phyloP scores from a whole-genome alignment of 64 coral and sea anemone species.

The Hydrozoanthus tunicans region DNA sequence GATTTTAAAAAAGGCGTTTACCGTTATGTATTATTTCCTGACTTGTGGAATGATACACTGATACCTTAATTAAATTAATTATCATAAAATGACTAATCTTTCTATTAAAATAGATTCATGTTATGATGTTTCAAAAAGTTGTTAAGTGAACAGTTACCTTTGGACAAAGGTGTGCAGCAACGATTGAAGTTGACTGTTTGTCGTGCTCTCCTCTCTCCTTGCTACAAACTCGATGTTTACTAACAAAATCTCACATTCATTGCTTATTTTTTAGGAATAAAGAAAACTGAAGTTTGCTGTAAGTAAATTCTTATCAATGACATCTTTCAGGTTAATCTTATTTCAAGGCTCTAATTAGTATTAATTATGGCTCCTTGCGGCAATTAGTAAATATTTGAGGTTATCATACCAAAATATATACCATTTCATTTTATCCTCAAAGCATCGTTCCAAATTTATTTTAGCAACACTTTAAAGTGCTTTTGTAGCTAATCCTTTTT shows the following conservation, averaged over 20 bases:
- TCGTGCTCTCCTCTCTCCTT: neutral
- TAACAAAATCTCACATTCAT: neutral
- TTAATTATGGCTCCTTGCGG: conserved; percentile 27
- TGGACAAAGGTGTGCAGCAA: neutral
- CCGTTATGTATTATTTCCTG: conserved; percentile 19
- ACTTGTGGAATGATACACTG: conserved; percentile 27
- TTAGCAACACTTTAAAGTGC: neutral
- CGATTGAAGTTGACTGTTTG: neutral
- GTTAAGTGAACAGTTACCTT: conserved; percentile 9
- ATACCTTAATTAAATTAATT: conserved; percentile 53
- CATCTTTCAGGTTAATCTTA: conserved; percentile 45
- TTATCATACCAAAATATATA: conserved; percentile 3
- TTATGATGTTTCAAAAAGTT: conserved; percentile 22
- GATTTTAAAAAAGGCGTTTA: neutral
- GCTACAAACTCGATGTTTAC: neutral
- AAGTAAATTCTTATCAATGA: conserved; percentile 25
- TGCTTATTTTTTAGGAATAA: neutral
- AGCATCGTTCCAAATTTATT: neutral
- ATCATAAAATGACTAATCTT: conserved; percentile 42
- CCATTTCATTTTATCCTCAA: neutral
- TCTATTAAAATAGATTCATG: neutral
- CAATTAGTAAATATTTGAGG: conserved; percentile 21
- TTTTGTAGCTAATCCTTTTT: neutral
- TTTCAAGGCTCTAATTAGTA: conserved; percentile 55
- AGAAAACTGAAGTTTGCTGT: neutral